These are phyloP conservation scores for Hylaeus volcanicus DNA, from an alignment of 1,140 invertebrate genomes.

Conservation along the genomic window DNA sequence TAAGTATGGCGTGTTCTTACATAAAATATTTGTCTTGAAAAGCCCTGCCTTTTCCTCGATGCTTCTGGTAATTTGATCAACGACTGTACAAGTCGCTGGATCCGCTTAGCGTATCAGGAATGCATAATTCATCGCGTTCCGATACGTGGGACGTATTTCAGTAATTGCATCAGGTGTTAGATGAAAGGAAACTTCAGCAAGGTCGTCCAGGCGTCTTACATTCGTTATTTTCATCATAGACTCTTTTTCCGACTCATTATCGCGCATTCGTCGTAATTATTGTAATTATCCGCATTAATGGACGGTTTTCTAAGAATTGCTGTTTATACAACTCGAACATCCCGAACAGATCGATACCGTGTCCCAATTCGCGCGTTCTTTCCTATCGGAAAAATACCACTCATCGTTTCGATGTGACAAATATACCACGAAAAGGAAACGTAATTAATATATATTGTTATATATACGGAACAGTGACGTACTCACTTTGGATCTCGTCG, in stretches of 20 bases:
- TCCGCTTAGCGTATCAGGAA: slow-evolving; percentile 40
- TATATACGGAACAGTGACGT: too few relatives aligned
- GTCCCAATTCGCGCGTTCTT: background rate
- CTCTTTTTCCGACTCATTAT: background rate
- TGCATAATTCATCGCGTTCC: slow-evolving; percentile 33
- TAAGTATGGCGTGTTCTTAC: too few relatives aligned
- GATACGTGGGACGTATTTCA: slow-evolving; percentile 36
- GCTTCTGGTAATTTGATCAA: too few relatives aligned
- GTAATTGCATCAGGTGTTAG: slow-evolving; percentile 42
- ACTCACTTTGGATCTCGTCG: too few relatives aligned
- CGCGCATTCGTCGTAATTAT: background rate
- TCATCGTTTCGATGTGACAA: background rate
- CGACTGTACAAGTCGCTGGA: background rate
- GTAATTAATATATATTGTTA: background rate
- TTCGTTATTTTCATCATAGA: slow-evolving; percentile 11
- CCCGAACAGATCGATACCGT: background rate
- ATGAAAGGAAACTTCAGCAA: slow-evolving; percentile 46
- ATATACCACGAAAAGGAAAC: background rate
- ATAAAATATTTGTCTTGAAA: too few relatives aligned
- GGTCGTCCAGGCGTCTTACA: slow-evolving; percentile 11
- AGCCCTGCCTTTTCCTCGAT: too few relatives aligned
- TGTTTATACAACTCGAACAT: background rate
- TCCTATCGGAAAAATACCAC: background rate
- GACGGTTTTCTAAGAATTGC: background rate
- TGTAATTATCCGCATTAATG: slow-evolving; percentile 6